Base-by-base conservation (phyloP, 92 coral and sea anemone species). In the Palythoa grandiflora region DNA sequence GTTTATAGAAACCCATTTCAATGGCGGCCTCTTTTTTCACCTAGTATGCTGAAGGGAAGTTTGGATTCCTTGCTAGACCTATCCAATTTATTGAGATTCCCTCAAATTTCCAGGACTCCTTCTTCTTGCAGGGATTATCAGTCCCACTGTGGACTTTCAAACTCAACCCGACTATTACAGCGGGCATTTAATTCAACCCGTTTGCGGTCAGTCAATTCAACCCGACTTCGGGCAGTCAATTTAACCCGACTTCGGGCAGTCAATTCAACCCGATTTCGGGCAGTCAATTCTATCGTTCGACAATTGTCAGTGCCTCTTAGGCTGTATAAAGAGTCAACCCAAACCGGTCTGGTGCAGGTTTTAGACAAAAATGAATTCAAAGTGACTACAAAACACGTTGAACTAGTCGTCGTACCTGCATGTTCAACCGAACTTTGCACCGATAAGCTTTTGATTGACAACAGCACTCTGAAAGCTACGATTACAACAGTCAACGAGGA, bases 91-190 rank as follows among this genome's bases (percentile, higher is more conserved):
- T 60, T 79, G 38, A 63, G 84, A 63, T 79, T 59, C 16, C 70
- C 83, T 78, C 71, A 52, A 36, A 35, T 78, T 35, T 35, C 3
- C 71, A 78, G 83, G 70, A 78, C 81, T 77, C 81, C 81, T 77
- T 59, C 81, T 65, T 78, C n/a, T 78, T 78, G 83, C 35, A 19
- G 83, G 83, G 83, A 78, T 78, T 78, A 78, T 55, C 71, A 78
- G 71, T 57, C 83, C 83, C 83, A 47, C 15, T 78, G 83, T 37
- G 83, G 83, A 78, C 83, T 78, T 78, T 37, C 83, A 78, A 78
- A 78, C 53, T 78, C 83, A 78, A 78, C 83, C 83, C 83, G 83
- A 78, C 83, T 78, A 36, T 78, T 78, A 78, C 53, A 78, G 83
- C 80, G 80, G 80, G 66, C 80, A 76, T 28, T 76, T 13, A 76